Evolutionary conservation across 2,113 vertebrate species (phyloP).

Genomic region (Bos taurus): DNA sequence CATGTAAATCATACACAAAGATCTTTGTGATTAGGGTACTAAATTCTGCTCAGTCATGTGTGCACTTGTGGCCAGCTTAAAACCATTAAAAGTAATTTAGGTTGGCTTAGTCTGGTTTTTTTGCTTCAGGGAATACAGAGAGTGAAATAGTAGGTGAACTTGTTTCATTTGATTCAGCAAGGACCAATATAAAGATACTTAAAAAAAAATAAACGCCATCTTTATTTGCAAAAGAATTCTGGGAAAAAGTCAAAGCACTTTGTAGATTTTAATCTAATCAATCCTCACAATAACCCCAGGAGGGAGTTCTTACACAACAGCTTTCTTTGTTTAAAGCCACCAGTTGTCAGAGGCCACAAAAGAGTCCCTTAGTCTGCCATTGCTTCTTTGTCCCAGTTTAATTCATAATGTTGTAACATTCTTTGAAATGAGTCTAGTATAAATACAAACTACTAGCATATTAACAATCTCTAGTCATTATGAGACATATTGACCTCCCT

Average conservation of each 20-base stretch:
- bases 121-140: background rate
- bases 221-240: conserved; percentile 63
- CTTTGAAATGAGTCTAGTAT: conserved; percentile 28
- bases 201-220: conserved; percentile 3
- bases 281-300: conserved; percentile 29
- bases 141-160: conserved; percentile 40
- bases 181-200: background rate
- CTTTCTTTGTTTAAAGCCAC: conserved; percentile 48
- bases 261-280: conserved; percentile 67
- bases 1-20: conserved; percentile 15
- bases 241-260: conserved; percentile 49
- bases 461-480: conserved; percentile 10
- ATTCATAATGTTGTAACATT: conserved; percentile 39
- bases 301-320: conserved; percentile 34
- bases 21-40: conserved; percentile 29
- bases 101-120: background rate
- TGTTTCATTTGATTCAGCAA: conserved; percentile 44
- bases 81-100: conserved; percentile 41
- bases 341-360: background rate
- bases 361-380: conserved; percentile 23
- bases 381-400: conserved; percentile 43
- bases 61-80: background rate
- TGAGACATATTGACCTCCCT: background rate
- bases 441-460: conserved; percentile 32
- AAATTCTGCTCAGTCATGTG: conserved; percentile 16